A percentile compares a stretch with the other conserved stretches of the same genome.
These are phyloP conservation scores for Pristis pectinata DNA, from an alignment of 2,797 vertebrate genomes.

Conservation along the genomic window DNA sequence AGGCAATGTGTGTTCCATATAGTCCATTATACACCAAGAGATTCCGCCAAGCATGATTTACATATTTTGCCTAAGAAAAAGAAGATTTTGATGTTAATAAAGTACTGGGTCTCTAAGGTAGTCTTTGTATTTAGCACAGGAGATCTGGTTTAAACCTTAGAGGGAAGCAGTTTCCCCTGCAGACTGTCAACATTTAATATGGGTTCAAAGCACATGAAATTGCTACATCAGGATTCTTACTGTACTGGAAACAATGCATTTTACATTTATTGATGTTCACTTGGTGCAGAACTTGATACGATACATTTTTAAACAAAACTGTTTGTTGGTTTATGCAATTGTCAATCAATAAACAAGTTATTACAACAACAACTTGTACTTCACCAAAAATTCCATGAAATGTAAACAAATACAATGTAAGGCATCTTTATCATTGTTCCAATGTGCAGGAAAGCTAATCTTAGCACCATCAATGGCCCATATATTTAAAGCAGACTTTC, in stretches of 20 bases:
- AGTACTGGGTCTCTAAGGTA: too few species aligned
- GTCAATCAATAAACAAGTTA: background rate
- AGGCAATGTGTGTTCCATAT: background rate
- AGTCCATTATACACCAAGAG: background rate
- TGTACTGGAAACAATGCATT: background rate
- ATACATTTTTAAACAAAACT: background rate
- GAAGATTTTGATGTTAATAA: conserved; percentile 23
- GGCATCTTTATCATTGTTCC: too few species aligned
- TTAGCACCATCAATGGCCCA: background rate
- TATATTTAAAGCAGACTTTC: background rate
- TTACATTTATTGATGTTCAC: background rate
- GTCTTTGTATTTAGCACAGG: conserved; percentile 12
- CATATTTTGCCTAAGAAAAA: background rate
- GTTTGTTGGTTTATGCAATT: background rate
- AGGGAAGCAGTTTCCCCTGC: background rate
- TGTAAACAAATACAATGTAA: background rate
- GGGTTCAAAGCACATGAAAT: conserved; percentile 4
- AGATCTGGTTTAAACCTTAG: background rate
- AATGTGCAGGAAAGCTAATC: background rate
- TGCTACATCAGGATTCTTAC: background rate
- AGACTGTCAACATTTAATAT: conserved; percentile 16
- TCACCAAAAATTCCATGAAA: background rate
- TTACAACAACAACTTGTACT: background rate
- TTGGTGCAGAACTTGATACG: background rate
- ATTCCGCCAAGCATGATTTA: background rate